Evolutionary conservation across 2,797 vertebrate genomes (phyloP).

Genomic region (Artibeus lituratus): DNA sequence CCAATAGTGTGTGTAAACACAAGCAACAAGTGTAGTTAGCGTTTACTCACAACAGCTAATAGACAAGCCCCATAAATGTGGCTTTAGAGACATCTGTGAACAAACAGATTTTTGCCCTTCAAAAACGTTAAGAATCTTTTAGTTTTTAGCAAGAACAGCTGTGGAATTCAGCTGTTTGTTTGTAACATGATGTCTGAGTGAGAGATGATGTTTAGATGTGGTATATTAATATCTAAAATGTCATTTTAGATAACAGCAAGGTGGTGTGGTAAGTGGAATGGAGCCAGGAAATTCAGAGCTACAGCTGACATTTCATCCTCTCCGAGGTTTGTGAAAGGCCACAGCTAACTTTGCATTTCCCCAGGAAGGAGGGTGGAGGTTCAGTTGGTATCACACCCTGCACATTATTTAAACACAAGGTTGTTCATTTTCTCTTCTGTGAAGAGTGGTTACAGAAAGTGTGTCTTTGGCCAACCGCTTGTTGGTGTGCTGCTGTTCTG

Average conservation of each 20-base stretch:
- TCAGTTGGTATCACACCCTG: slow-evolving; percentile 53
- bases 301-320: slow-evolving; percentile 63
- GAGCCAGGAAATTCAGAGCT: slow-evolving; percentile 53
- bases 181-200: slow-evolving; percentile 24
- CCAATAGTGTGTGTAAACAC: slow-evolving; percentile 26
- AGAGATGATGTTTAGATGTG: slow-evolving; percentile 33
- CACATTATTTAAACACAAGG: slow-evolving; percentile 43
- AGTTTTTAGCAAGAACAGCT: slow-evolving; percentile 56
- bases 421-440: slow-evolving; percentile 42
- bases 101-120: slow-evolving; percentile 28
- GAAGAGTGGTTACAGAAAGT: background rate
- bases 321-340: slow-evolving; percentile 50
- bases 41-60: background rate
- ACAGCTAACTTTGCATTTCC: slow-evolving; percentile 68
- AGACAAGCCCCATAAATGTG: background rate
- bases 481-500: background rate
- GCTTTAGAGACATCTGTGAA: slow-evolving; percentile 36
- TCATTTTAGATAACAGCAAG: slow-evolving; percentile 31
- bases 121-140: slow-evolving; percentile 49
- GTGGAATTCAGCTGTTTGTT: slow-evolving; percentile 55
- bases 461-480: background rate
- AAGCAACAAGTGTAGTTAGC: background rate
- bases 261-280: slow-evolving; percentile 16
- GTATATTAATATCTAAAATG: slow-evolving; percentile 15
- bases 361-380: slow-evolving; percentile 66